phyloP scores from a whole-genome alignment of 53 echinoderm and acorn worm species.

The Hippasteria phrygiana region DNA sequence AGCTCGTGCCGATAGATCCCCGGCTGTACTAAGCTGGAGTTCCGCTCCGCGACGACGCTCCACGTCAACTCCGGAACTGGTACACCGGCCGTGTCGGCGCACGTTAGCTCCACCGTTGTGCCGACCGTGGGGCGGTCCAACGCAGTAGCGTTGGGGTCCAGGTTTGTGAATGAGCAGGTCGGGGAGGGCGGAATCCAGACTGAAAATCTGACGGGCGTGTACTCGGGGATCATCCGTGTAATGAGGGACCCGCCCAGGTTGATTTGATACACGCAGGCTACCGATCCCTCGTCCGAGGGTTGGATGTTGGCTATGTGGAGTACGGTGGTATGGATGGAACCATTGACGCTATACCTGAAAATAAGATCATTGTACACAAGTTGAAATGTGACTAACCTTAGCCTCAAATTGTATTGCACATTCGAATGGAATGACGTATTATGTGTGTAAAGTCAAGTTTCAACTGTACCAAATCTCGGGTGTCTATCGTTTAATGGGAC shows the following conservation, averaged over 20 bases:
- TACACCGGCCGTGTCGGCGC: slow-evolving; percentile 21
- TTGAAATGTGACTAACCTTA: neutral
- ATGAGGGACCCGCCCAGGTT: slow-evolving; percentile 19
- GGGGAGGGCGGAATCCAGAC: slow-evolving; percentile 38
- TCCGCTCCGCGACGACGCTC: neutral
- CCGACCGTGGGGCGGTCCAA: neutral
- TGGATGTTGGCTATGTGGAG: slow-evolving; percentile 43
- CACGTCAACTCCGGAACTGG: slow-evolving; percentile 30
- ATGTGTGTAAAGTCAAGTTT: too few species aligned
- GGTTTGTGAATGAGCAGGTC: slow-evolving; percentile 15
- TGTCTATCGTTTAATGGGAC: too few species aligned
- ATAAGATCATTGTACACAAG: neutral
- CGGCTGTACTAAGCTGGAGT: neutral
- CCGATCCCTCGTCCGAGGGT: slow-evolving; percentile 13
- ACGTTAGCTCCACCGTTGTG: slow-evolving; percentile 10
- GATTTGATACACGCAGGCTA: slow-evolving; percentile 31
- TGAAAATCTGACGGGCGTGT: neutral
- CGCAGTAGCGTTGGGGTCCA: neutral
- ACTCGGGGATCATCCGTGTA: slow-evolving; percentile 18
- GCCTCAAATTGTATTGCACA: too few species aligned
- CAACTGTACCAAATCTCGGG: too few species aligned
- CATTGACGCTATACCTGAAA: slow-evolving; percentile 39
- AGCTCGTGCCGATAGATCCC: neutral
- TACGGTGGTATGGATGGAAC: slow-evolving; percentile 25
- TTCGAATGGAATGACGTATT: too few species aligned